Percentiles rank a stretch among this genome's conserved stretches.
phyloP scores from a whole-genome alignment of 2,113 vertebrate species.

The Hippocampus zosterae region DNA sequence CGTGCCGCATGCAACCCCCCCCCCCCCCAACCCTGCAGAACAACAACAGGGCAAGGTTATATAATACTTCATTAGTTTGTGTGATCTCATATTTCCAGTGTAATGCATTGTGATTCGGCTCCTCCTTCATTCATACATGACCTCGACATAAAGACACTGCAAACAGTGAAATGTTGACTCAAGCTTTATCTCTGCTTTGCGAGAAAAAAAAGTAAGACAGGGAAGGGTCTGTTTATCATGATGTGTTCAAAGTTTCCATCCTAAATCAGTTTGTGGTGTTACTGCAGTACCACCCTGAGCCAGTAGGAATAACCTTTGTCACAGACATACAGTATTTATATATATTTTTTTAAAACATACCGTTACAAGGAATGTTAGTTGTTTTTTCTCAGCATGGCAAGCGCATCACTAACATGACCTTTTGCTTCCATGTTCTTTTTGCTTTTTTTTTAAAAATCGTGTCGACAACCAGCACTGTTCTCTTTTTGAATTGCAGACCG shows the following conservation, averaged over 20 bases:
- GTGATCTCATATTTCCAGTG: neutral
- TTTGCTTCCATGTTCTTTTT: neutral
- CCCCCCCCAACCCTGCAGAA: too few species aligned
- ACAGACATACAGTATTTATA: neutral
- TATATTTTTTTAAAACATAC: too few species aligned
- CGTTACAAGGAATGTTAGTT: too few species aligned
- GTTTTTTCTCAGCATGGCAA: neutral
- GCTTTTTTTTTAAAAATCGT: neutral
- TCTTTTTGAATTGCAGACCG: conserved; percentile 12
- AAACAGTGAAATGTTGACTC: conserved; percentile 25
- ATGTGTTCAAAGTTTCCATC: conserved; percentile 5
- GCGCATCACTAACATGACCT: neutral
- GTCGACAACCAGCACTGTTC: neutral
- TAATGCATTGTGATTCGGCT: neutral
- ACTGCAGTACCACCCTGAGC: neutral
- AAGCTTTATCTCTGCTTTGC: neutral
- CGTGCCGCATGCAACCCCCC: neutral
- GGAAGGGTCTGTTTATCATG: neutral
- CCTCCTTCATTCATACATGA: neutral
- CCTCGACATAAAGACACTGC: neutral
- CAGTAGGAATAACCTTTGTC: neutral
- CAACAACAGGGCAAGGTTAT: neutral
- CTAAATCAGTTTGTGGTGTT: neutral
- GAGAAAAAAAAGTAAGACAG: neutral
- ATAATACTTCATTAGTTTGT: neutral